phyloP scores from a whole-genome alignment of 2,888 invertebrate species.

The Leistus spinibarbis region DNA sequence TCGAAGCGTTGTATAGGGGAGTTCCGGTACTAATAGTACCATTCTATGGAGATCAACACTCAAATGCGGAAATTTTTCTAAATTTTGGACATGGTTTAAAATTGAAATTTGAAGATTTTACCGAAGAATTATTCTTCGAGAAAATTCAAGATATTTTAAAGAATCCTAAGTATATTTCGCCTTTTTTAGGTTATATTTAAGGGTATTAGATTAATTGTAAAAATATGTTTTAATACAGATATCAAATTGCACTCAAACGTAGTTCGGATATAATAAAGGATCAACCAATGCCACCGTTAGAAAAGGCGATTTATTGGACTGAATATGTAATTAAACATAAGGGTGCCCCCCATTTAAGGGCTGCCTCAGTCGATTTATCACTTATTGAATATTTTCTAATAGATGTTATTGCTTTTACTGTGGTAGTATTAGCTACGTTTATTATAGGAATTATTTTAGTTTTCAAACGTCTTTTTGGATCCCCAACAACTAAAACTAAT shows the following conservation, averaged over 20 bases:
- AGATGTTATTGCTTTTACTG: slow-evolving; percentile 31
- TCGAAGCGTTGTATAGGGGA: no score
- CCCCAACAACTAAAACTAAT: no score
- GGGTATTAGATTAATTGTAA: not conserved
- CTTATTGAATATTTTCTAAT: slow-evolving; percentile 35
- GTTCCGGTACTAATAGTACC: no score
- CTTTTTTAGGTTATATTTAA: not conserved
- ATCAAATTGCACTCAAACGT: slow-evolving; percentile 24
- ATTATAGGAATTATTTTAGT: no score
- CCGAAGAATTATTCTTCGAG: no score
- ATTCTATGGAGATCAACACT: no score
- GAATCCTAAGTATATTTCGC: slow-evolving; percentile 47
- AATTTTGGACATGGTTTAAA: no score
- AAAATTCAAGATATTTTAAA: slow-evolving; percentile 54
- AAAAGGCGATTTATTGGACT: slow-evolving; percentile 17
- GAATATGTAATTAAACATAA: slow-evolving; percentile 30
- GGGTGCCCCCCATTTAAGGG: slow-evolving; percentile 35
- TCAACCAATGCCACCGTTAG: slow-evolving; percentile 24
- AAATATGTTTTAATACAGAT: slow-evolving; percentile 22
- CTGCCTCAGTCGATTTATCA: slow-evolving; percentile 15
- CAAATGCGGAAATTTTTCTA: no score
- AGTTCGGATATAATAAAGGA: slow-evolving; percentile 34
- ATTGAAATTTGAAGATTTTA: no score
- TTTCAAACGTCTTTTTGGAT: no score
- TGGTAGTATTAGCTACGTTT: not conserved